Evolutionary conservation across 2,888 invertebrate genomes (phyloP), one percentile per base, ranked within the genome.

Genomic region (Agapetus fuscipes): DNA sequence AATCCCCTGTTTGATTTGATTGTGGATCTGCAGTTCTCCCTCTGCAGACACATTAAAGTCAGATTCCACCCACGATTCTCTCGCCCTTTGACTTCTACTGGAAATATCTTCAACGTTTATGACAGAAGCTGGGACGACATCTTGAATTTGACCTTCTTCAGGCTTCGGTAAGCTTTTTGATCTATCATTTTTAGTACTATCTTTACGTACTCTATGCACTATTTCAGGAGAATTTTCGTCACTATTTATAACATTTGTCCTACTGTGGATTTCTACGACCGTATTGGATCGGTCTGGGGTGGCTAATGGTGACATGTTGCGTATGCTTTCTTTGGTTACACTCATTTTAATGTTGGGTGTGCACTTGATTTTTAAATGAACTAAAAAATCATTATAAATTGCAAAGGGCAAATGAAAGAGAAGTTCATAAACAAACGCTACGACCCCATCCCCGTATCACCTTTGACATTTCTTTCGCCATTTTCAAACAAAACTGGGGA

Each of bases 21-120:
- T 68, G 48, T 76, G 76, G 26, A 76, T 76, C 30, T 75, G 74
- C 15, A 71, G 53, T 51, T 76, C 76, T 1, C 66, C 64, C 46
- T 74, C 76, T 12, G 74, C 57, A 1, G 74, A 75, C 45, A 74
- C 70, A 39, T 62, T 62, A 26, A 68, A 63, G 49, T 69, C 69
- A 0, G 70, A 67, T 46, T 66, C 63, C 17, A 64, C 61, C 70
- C 70, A 70, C 45, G 59, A 66, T 30, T 68, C 69, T 5, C 65
- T 54, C 0, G 53, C 33, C 52, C 65, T 68, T 1, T 62, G 44
- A 5, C 20, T 52, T 48, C 61, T 68, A 17, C 26, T 16, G 1
- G 52, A 5, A 15, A 28, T 32, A 24, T 55, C 50, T 33, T 60
- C 59, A 3, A 39, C 33, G 2, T 41, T 43, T 3, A 53, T 38